These are phyloP conservation scores for Mormyrus proboscirostris DNA, from an alignment of 2,797 vertebrate species.

Conservation along the genomic window DNA sequence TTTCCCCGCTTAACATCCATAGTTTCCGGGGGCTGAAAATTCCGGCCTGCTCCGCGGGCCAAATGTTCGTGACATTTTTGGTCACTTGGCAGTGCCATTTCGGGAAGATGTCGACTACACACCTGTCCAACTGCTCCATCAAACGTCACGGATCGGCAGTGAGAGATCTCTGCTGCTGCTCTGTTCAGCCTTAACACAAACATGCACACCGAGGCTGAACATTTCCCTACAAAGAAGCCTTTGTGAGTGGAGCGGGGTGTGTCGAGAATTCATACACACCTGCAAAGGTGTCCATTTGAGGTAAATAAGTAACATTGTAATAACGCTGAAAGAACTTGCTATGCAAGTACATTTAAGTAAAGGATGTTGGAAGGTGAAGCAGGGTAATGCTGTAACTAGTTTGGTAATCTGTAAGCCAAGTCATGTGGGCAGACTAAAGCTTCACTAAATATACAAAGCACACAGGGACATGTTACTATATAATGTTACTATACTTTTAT, in stretches of 20 bases:
- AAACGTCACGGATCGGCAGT: background rate
- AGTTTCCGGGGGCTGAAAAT: background rate
- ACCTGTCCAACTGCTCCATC: background rate
- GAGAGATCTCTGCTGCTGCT: background rate
- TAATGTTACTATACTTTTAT: background rate
- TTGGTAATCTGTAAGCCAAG: background rate
- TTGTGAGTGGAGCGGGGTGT: background rate
- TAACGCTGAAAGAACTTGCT: background rate
- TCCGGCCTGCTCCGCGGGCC: background rate
- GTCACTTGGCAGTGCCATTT: background rate
- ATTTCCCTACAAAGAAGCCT: slow-evolving; percentile 10
- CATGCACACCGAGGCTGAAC: background rate
- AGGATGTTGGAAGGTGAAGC: background rate
- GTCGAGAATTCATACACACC: background rate
- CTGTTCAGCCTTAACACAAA: background rate
- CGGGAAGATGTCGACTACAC: background rate
- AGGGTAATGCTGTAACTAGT: background rate
- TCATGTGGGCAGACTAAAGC: background rate
- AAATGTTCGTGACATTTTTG: background rate
- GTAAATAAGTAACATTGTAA: background rate
- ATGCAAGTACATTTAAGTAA: background rate
- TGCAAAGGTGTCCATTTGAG: background rate
- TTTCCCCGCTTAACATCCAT: background rate
- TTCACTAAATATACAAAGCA: background rate
- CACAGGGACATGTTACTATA: background rate